These are phyloP conservation scores for Halocynthia aurantium DNA, from an alignment of 23 tunicate species.

Conservation along the genomic window DNA sequence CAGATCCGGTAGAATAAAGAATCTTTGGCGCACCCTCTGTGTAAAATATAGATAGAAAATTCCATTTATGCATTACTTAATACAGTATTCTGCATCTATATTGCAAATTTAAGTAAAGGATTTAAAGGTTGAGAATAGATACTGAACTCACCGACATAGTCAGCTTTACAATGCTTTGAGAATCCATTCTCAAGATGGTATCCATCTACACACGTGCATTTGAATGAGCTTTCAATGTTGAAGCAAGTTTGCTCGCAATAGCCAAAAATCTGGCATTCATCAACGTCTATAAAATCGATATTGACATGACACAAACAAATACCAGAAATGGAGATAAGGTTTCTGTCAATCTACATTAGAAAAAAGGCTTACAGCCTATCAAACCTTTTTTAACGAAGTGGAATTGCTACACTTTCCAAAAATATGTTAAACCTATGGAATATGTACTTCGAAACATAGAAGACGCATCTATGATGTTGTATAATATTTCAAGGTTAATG, in stretches of 20 bases:
- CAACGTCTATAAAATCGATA: constrained; percentile 41
- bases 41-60: background rate
- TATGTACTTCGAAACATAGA: too few species aligned
- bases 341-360: too few species aligned
- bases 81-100: constrained; percentile 2
- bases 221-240: constrained; percentile 47
- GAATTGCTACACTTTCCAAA: too few species aligned
- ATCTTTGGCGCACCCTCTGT: constrained; percentile 58
- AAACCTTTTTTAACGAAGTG: too few species aligned
- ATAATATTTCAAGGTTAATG: too few species aligned
- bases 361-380: too few species aligned
- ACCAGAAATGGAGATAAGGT: too few species aligned
- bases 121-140: too few species aligned
- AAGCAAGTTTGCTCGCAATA: constrained; percentile 68
- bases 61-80: background rate
- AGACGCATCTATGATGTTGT: too few species aligned
- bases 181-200: constrained; percentile 32
- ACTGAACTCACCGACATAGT: constrained; percentile 7
- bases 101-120: background rate
- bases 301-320: background rate
- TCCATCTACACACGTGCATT: constrained; percentile 65
- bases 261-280: constrained; percentile 72
- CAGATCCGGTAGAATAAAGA: constrained; percentile 37
- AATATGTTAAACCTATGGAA: too few species aligned
- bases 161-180: constrained; percentile 29